A percentile compares a stretch with the other conserved stretches of the same genome.
Conservation (phyloP, 2,113 vertebrate genomes). For the Oreotrochilus melanogaster region DNA sequence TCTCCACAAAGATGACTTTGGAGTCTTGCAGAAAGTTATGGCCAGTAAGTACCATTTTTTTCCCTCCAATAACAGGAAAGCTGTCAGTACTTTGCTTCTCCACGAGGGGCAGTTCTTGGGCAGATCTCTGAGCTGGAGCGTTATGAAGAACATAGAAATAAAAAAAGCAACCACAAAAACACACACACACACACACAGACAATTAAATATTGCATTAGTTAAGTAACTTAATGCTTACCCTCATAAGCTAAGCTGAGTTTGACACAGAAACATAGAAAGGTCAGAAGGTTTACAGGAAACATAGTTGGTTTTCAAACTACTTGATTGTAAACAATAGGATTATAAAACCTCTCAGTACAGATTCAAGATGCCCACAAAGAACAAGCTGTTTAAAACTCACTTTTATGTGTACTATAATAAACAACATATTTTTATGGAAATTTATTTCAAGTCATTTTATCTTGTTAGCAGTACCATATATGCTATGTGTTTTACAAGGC, state of each 20-base stretch:
- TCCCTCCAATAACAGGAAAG: conserved; percentile 89
- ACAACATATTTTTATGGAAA: background rate
- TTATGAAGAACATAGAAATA: background rate
- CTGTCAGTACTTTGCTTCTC: conserved; percentile 94
- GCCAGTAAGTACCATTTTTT: conserved; percentile 92
- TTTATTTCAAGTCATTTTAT: background rate
- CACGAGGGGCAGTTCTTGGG: conserved; percentile 96
- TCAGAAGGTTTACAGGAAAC: conserved; percentile 7
- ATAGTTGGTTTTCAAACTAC: background rate
- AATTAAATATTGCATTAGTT: background rate
- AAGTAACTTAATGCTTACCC: background rate
- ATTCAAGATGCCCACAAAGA: background rate
- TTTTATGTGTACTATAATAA: background rate
- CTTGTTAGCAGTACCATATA: background rate
- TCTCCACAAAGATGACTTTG: conserved; percentile 98
- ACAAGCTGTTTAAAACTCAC: background rate
- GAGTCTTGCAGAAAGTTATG: conserved; percentile 97
- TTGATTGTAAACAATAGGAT: background rate
- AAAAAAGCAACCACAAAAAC: background rate
- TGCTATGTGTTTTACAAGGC: background rate
- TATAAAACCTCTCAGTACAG: background rate
- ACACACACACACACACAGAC: background rate
- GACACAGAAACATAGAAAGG: background rate
- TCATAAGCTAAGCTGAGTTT: background rate
- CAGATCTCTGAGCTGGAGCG: conserved; percentile 90